Conservation (phyloP, 92 coral and sea anemone species). For the Meandrina meandrites region DNA sequence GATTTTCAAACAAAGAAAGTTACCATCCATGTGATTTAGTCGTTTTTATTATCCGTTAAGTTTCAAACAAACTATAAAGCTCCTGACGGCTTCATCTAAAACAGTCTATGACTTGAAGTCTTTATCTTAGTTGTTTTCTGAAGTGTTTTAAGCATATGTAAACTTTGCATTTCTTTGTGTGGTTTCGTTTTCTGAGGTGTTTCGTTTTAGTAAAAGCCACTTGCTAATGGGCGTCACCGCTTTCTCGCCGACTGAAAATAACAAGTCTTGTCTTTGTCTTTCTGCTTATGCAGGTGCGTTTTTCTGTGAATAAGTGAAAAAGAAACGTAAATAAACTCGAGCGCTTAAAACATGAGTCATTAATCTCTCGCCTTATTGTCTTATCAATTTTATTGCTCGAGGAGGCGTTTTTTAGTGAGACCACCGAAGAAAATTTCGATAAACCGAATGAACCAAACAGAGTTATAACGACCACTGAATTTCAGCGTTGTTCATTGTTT, state of each 20-base stretch:
- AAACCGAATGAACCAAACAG: background rate
- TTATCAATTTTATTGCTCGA: background rate
- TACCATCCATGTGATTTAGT: constrained; percentile 1
- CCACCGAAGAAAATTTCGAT: background rate
- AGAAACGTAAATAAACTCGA: constrained; percentile 30
- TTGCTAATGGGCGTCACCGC: constrained; percentile 33
- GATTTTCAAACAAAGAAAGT: background rate
- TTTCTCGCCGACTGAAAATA: constrained; percentile 10
- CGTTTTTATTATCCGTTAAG: background rate
- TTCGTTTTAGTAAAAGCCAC: background rate
- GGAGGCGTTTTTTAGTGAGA: background rate
- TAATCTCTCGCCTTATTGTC: constrained; percentile 33
- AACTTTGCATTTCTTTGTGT: constrained; percentile 15
- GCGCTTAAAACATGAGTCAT: constrained; percentile 5
- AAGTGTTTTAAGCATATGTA: background rate
- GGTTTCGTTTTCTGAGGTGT: constrained; percentile 17
- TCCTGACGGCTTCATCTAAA: background rate
- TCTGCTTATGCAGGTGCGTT: constrained; percentile 27
- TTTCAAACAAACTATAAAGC: background rate
- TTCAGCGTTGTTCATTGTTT: background rate
- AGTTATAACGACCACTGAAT: background rate
- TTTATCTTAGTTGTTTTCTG: background rate
- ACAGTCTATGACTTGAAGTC: background rate
- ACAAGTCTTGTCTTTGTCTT: constrained; percentile 10
- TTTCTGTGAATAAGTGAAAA: constrained; percentile 27